These are phyloP conservation scores for Cremastobaeus sp. DNA, from an alignment of 2,888 invertebrate species.

Conservation along the genomic window DNA sequence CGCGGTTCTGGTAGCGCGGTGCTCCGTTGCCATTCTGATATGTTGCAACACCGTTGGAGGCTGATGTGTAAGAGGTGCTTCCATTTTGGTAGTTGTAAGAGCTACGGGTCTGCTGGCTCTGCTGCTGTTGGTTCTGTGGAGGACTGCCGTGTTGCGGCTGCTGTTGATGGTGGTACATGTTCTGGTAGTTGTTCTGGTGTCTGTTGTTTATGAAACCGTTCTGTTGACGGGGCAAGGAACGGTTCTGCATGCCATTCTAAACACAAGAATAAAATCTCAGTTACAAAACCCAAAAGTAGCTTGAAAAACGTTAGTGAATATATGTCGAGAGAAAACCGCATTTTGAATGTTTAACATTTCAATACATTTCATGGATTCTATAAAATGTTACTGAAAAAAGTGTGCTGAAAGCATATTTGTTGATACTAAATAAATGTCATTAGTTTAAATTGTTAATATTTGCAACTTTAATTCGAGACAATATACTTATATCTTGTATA, in stretches of 20 bases:
- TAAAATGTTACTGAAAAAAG: too few species aligned
- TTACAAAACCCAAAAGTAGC: too few species aligned
- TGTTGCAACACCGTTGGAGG: slow-evolving; percentile 63
- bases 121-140: slow-evolving; percentile 73
- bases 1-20: slow-evolving; percentile 70
- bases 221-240: slow-evolving; percentile 40
- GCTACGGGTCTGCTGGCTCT: slow-evolving; percentile 78
- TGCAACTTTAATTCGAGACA: background rate
- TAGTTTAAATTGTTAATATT: background rate
- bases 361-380: too few species aligned
- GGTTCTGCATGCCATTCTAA: slow-evolving; percentile 46
- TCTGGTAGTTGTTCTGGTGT: slow-evolving; percentile 81
- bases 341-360: too few species aligned
- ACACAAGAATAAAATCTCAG: background rate
- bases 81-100: slow-evolving; percentile 71
- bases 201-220: slow-evolving; percentile 77
- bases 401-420: too few species aligned
- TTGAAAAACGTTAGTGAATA: too few species aligned
- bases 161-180: slow-evolving; percentile 78
- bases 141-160: slow-evolving; percentile 76
- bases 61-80: slow-evolving; percentile 76
- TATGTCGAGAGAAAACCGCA: too few species aligned
- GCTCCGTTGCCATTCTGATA: slow-evolving; percentile 67
- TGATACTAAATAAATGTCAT: too few species aligned
- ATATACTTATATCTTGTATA: background rate